Conservation (phyloP, 2,888 invertebrate species). For the Halictus ligatus region DNA sequence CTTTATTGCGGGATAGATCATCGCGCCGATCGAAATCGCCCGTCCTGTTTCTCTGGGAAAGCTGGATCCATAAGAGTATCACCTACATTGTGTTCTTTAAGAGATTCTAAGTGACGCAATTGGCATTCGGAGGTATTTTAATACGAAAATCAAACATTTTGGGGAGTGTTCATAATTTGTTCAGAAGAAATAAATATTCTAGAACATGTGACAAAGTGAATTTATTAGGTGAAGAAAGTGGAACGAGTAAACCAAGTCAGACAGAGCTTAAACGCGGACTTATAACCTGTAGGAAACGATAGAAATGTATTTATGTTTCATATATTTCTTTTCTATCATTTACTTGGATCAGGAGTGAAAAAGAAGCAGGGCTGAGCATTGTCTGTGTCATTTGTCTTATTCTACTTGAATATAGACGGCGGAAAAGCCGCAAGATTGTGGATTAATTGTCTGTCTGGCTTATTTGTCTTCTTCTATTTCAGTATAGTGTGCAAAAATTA, state of each 20-base stretch:
- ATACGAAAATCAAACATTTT: not conserved
- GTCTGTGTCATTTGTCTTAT: not conserved
- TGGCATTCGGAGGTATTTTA: not conserved
- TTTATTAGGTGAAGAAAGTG: not conserved
- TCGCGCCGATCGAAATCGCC: not conserved
- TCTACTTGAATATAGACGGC: not conserved
- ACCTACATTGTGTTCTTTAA: not conserved
- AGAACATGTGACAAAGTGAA: not conserved
- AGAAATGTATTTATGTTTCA: not conserved
- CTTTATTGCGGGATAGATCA: conserved; percentile 39
- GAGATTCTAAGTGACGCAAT: not conserved
- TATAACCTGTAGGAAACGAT: not conserved
- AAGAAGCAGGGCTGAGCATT: not conserved
- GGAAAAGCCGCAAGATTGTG: not conserved
- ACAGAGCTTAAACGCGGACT: not conserved
- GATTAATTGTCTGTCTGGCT: not conserved
- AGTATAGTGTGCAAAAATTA: not conserved
- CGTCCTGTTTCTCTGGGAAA: not conserved
- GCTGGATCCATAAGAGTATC: not conserved
- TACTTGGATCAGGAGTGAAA: not conserved
- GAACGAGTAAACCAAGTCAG: not conserved
- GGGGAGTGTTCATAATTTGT: too few species aligned
- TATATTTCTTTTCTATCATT: not conserved
- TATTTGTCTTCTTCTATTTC: not conserved
- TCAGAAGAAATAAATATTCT: too few species aligned